Base-by-base conservation (phyloP, 2,113 vertebrate species). In the Ailurus styani region DNA sequence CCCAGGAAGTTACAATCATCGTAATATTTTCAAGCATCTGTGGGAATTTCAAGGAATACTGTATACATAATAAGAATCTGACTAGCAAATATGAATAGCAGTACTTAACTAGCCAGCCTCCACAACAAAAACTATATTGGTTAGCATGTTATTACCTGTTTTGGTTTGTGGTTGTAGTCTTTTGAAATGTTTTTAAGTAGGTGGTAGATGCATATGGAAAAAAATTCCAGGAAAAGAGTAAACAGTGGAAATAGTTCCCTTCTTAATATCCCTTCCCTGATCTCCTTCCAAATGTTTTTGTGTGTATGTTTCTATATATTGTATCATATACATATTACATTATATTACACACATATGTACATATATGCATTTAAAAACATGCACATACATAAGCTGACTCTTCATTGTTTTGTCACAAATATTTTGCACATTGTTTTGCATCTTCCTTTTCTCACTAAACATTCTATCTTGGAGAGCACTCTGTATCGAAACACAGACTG, bases 41-140 rank as follows among this genome's bases (percentile, higher is more conserved):
- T 68, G 87, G 52, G 13, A 77, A 87, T 95, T 91, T 29, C 40
- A 93, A 73, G 34, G 72, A 94, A 96, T 90, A 87, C 21, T n/a
- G 29, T 34, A 86, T 54, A 55, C 15, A n/a, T n/a, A 85, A n/a
- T 34, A 91, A 93, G 45, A 95, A 87, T 52, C 73, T 64, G 52
- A 47, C 31, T 82, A 42, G 54, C 25, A 92, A 47, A 77, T 84
- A n/a, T 40, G 37, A 96, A 68, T 10, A 64, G 9, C n/a, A n/a
- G 0, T 85, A 40, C 40, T 90, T 91, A 96, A 47, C 87, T 42
- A 40, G 2, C 3, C 4, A 90, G 18, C 1, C 14, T 57, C 31
- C 2, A 21, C 13, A 66, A 73, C 54, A 84, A 14, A 90, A 95
- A 1, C 23, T 6, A 11, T 70, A 27, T 31, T 40, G 34, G 47